Evolutionary conservation across 2,113 vertebrate species (phyloP).

Genomic region (Atractosteus spatula): DNA sequence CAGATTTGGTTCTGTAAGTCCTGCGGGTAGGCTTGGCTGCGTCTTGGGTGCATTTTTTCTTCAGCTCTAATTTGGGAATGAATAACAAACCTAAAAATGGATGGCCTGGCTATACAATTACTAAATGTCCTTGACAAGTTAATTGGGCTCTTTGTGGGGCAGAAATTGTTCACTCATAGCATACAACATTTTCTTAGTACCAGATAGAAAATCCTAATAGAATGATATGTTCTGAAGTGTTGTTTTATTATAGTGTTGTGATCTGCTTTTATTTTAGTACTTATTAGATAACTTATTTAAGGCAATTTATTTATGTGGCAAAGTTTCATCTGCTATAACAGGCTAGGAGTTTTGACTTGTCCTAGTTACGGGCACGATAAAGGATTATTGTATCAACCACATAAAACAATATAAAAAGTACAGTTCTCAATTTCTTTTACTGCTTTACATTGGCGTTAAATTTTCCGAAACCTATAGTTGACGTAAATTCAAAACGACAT

Average conservation of each 20-base stretch:
- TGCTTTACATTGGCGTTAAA: not conserved
- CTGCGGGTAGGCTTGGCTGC: slow-evolving; percentile 30
- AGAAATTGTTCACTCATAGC: slow-evolving; percentile 35
- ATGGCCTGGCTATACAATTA: slow-evolving; percentile 46
- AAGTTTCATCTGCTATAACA: no score
- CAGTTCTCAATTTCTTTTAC: no score
- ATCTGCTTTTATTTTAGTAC: no score
- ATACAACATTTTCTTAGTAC: slow-evolving; percentile 39
- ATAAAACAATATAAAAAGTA: slow-evolving; percentile 41
- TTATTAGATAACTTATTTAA: no score
- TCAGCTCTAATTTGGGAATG: slow-evolving; percentile 8
- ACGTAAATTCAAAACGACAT: slow-evolving; percentile 48
- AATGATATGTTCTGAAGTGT: slow-evolving; percentile 21
- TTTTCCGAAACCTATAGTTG: slow-evolving; percentile 37
- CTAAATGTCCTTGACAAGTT: slow-evolving; percentile 45
- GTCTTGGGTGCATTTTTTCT: slow-evolving; percentile 24
- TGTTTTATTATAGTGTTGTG: no score
- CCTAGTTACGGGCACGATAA: slow-evolving; percentile 44
- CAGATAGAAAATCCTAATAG: slow-evolving; percentile 15
- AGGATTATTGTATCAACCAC: slow-evolving; percentile 58
- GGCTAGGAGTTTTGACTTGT: slow-evolving; percentile 43
- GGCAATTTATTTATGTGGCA: no score
- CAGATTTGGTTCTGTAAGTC: slow-evolving; percentile 29
- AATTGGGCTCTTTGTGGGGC: slow-evolving; percentile 52
- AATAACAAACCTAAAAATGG: slow-evolving; percentile 37